Evolutionary conservation across 2,888 invertebrate genomes (phyloP).

Genomic region (Eristalinus aeneus): DNA sequence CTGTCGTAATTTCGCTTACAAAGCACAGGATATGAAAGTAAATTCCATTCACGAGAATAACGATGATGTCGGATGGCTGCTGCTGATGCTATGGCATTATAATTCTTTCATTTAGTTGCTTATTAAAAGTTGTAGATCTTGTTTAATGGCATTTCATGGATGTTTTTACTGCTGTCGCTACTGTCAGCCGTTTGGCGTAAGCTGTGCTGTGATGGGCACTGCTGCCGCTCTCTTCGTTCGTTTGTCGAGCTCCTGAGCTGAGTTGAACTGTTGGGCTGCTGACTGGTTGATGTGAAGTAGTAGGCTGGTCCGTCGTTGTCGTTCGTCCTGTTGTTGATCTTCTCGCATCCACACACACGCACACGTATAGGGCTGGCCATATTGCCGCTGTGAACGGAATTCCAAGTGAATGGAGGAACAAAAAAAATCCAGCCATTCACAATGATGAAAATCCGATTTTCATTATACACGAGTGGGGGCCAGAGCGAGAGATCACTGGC

Average conservation of each 20-base stretch:
- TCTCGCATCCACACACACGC: not conserved
- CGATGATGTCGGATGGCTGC: constrained; percentile 67
- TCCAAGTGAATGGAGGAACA: constrained; percentile 43
- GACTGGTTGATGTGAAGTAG: not conserved
- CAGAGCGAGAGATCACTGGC: not conserved
- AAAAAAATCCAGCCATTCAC: constrained; percentile 64
- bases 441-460: constrained; percentile 70
- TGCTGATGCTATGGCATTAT: constrained; percentile 70
- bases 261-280: not conserved
- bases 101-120: constrained; percentile 71
- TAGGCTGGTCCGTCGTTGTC: not conserved
- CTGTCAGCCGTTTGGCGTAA: constrained; percentile 35
- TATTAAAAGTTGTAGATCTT: constrained; percentile 71
- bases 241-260: not conserved
- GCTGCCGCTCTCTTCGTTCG: not conserved
- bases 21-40: constrained; percentile 68
- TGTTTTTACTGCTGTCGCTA: constrained; percentile 55
- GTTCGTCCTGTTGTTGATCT: constrained; percentile 28
- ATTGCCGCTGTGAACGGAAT: constrained; percentile 31
- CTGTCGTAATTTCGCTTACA: constrained; percentile 64
- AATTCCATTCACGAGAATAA: constrained; percentile 66
- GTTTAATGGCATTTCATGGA: constrained; percentile 70
- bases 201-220: not conserved
- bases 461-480: constrained; percentile 36
- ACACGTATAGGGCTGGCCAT: not conserved